Evolutionary conservation across 2,888 invertebrate species (phyloP).

Genomic region (Nemurella pictetii): DNA sequence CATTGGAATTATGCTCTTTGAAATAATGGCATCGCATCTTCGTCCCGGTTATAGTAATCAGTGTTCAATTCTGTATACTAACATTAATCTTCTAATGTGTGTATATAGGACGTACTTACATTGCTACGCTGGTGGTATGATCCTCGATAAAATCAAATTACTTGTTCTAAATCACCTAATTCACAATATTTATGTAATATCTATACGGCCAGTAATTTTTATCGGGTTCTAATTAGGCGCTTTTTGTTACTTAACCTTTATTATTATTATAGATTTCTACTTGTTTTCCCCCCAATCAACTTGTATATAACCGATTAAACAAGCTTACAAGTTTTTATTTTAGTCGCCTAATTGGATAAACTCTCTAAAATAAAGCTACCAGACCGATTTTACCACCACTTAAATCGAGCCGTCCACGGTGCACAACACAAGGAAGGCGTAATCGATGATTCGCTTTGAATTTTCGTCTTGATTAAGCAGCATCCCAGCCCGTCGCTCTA

Average conservation of each 20-base stretch:
- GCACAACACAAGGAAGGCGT: background rate
- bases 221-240: background rate
- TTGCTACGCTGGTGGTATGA: background rate
- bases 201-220: background rate
- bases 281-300: background rate
- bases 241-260: background rate
- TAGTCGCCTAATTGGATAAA: slow-evolving; percentile 7
- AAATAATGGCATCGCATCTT: background rate
- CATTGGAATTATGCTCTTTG: background rate
- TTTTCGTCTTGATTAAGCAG: background rate
- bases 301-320: background rate
- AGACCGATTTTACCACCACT: background rate
- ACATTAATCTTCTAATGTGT: background rate
- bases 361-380: background rate
- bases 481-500: background rate
- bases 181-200: background rate
- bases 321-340: background rate
- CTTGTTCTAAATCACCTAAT: background rate
- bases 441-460: background rate
- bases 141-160: background rate
- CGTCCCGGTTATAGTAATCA: background rate
- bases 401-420: background rate
- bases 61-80: background rate
- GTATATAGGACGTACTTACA: background rate
- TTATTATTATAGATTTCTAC: background rate